Evolutionary conservation across 1,140 invertebrate species (phyloP).

Genomic region (Coboldia fuscipes): DNA sequence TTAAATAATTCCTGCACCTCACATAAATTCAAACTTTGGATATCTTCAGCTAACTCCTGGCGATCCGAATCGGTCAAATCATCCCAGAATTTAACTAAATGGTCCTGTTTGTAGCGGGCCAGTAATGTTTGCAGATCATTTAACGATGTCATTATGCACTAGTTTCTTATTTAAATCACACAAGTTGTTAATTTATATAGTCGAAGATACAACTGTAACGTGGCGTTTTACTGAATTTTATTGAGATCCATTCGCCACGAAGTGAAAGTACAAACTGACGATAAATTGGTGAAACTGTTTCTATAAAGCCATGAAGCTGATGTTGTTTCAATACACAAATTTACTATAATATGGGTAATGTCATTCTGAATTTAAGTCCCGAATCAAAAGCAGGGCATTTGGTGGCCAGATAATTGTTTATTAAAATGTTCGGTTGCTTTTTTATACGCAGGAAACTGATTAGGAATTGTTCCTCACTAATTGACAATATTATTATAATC

Average conservation of each 20-base stretch:
- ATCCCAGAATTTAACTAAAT: constrained; percentile 70
- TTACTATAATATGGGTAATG: too few species aligned
- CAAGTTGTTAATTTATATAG: neutral
- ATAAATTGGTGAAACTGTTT: too few species aligned
- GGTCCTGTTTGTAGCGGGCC: constrained; percentile 42
- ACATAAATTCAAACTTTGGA: constrained; percentile 35
- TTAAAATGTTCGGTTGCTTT: too few species aligned
- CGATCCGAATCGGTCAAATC: constrained; percentile 42
- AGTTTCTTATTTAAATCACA: too few species aligned
- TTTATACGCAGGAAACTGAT: too few species aligned
- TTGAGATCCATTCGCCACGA: constrained; percentile 1
- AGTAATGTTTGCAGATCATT: constrained; percentile 19
- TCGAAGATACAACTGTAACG: neutral
- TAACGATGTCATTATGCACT: constrained; percentile 8
- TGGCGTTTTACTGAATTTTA: neutral
- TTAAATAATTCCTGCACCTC: constrained; percentile 46
- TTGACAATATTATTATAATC: too few species aligned
- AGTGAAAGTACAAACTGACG: constrained; percentile 4
- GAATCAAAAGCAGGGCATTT: too few species aligned
- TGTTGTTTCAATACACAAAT: too few species aligned
- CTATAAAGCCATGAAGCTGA: too few species aligned
- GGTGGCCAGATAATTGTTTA: too few species aligned
- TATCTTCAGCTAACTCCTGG: constrained; percentile 31
- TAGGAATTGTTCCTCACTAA: too few species aligned
- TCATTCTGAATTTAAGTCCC: too few species aligned